phyloP scores from a whole-genome alignment of 2,888 invertebrate genomes.

The Calameuta pallipes region DNA sequence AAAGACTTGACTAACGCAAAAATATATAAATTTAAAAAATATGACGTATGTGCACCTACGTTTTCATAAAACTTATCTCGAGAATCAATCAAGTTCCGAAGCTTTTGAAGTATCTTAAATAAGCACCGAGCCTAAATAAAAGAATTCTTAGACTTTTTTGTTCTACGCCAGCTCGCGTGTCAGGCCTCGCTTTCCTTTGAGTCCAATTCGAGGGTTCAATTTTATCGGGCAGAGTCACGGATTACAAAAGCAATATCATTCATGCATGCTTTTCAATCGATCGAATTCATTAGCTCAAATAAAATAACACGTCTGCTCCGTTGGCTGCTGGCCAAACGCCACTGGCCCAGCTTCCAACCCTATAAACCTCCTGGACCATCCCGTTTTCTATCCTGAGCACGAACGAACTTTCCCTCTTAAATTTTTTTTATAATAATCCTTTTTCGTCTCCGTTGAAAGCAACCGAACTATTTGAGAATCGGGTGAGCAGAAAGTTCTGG shows the following conservation, averaged over 20 bases:
- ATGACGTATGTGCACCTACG: not conserved
- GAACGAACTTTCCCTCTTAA: not conserved
- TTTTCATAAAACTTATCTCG: not conserved
- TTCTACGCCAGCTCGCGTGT: not conserved
- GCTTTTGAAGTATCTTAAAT: not conserved
- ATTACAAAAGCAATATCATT: not conserved
- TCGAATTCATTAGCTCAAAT: not conserved
- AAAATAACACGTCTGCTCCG: not conserved
- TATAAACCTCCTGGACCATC: no score
- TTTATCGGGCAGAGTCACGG: not conserved
- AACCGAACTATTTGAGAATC: not conserved
- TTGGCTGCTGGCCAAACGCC: not conserved
- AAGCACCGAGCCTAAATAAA: not conserved
- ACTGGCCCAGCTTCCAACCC: not conserved
- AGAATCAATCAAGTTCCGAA: not conserved
- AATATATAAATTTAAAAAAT: no score
- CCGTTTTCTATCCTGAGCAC: not conserved
- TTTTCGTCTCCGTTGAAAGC: not conserved
- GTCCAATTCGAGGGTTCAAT: not conserved
- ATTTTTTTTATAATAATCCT: not conserved
- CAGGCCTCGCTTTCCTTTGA: not conserved
- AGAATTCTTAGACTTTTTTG: not conserved
- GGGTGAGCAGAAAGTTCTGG: no score
- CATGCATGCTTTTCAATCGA: not conserved
- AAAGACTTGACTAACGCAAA: no score